Conservation (phyloP, 2,888 invertebrate genomes). For the Caenorhabditis sinica region DNA sequence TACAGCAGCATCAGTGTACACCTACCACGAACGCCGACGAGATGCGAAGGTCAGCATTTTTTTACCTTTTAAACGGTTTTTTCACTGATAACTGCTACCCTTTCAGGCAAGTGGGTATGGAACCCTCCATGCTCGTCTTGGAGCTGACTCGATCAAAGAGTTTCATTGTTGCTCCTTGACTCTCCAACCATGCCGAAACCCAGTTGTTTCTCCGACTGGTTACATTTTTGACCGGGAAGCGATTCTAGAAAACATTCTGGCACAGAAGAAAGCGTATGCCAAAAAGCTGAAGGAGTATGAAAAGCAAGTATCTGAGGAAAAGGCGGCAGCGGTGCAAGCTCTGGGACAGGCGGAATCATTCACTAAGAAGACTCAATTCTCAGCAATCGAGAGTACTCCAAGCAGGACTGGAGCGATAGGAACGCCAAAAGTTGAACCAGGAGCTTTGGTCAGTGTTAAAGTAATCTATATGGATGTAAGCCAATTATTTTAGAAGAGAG, state of each 20-base stretch:
- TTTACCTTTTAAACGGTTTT: neutral
- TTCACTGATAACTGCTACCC: neutral
- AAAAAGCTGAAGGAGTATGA: conserved; percentile 94
- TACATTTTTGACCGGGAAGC: conserved; percentile 97
- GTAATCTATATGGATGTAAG: no score
- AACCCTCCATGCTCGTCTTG: conserved; percentile 88
- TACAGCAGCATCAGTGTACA: conserved; percentile 98
- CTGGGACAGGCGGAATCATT: conserved; percentile 48
- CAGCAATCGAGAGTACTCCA: conserved; percentile 65
- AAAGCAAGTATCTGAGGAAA: conserved; percentile 76
- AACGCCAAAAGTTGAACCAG: conserved; percentile 8
- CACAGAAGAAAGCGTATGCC: conserved; percentile 94
- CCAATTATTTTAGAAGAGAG: conserved; percentile 65
- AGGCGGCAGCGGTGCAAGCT: conserved; percentile 65
- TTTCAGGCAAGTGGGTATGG: conserved; percentile 90
- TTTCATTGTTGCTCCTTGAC: conserved; percentile 98
- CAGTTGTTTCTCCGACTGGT: conserved; percentile 87
- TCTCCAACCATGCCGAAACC: conserved; percentile 91
- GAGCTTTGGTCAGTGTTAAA: conserved; percentile 2
- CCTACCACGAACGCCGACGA: conserved; percentile 97
- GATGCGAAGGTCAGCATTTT: conserved; percentile 88
- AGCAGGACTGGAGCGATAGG: conserved; percentile 56
- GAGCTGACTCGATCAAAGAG: conserved; percentile 95
- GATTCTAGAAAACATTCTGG: conserved; percentile 94
- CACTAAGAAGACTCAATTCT: conserved; percentile 54